These are phyloP conservation scores for Toxotes chatareus DNA, from an alignment of 2,113 vertebrate genomes.

Conservation along the genomic window DNA sequence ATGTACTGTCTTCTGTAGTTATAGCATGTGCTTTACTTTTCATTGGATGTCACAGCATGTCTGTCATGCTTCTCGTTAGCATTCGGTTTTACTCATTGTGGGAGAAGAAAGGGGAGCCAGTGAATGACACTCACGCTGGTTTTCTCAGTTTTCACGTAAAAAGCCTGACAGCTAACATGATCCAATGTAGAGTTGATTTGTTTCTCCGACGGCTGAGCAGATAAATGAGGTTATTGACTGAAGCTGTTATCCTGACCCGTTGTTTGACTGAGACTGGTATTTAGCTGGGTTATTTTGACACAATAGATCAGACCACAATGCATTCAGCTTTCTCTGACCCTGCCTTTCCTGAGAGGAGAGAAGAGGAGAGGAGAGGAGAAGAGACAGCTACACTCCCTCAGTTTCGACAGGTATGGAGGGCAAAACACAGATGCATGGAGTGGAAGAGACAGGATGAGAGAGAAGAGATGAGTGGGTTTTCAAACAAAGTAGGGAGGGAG, in stretches of 20 bases:
- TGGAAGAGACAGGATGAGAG: conserved; percentile 6
- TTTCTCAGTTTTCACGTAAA: conserved; percentile 48
- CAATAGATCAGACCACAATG: conserved; percentile 21
- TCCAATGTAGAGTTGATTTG: conserved; percentile 35
- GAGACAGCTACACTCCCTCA: not conserved
- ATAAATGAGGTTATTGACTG: conserved; percentile 73
- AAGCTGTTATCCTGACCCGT: conserved; percentile 43
- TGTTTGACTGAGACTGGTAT: conserved; percentile 34
- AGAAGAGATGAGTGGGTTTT: conserved; percentile 7
- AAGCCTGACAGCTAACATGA: conserved; percentile 47
- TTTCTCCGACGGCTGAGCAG: conserved; percentile 49
- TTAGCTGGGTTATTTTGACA: conserved; percentile 30
- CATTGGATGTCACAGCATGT: conserved; percentile 17
- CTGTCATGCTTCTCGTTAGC: conserved; percentile 2
- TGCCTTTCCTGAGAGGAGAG: conserved; percentile 18
- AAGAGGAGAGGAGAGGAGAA: conserved; percentile 9
- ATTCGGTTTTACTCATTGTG: conserved; percentile 11
- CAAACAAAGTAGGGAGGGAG: not conserved
- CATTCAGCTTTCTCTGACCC: conserved; percentile 21
- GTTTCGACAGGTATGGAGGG: conserved; percentile 18
- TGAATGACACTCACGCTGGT: conserved; percentile 5
- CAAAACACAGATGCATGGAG: conserved; percentile 15
- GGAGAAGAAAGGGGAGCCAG: not conserved
- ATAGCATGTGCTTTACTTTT: not conserved
- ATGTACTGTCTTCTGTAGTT: not conserved